phyloP scores from a whole-genome alignment of 2,888 invertebrate genomes.

The Ceriagrion tenellum region DNA sequence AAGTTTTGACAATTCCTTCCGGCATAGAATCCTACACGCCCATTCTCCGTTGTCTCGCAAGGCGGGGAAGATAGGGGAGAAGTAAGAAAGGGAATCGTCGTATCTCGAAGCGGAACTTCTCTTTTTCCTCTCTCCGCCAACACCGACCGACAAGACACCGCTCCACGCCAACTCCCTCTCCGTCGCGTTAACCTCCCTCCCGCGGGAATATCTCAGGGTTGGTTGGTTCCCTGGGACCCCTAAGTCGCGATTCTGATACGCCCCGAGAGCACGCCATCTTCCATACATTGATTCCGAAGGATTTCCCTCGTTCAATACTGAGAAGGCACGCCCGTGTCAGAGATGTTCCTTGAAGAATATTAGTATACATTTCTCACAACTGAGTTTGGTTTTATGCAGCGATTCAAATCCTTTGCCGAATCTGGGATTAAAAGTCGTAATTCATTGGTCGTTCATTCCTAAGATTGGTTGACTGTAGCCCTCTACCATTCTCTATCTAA shows the following conservation, averaged over 20 bases:
- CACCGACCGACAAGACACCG: not conserved
- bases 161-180: not conserved
- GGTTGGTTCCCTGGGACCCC: not conserved
- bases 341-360: too few relatives aligned
- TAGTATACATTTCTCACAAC: too few relatives aligned
- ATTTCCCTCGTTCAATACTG: too few relatives aligned
- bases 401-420: too few relatives aligned
- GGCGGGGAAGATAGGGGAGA: not conserved
- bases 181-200: not conserved
- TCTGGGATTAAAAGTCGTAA: too few relatives aligned
- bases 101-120: not conserved
- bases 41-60: constrained; percentile 25
- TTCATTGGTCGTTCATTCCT: too few relatives aligned
- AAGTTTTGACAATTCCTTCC: constrained; percentile 64
- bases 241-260: not conserved
- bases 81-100: not conserved
- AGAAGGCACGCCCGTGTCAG: too few relatives aligned
- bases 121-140: not conserved
- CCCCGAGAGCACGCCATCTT: not conserved
- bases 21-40: constrained; percentile 47
- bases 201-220: not conserved
- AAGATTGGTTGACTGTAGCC: too few relatives aligned
- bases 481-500: too few relatives aligned
- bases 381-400: too few relatives aligned
- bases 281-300: too few relatives aligned